Conservation (phyloP, 2,888 invertebrate genomes). For the Euplagia quadripunctaria region DNA sequence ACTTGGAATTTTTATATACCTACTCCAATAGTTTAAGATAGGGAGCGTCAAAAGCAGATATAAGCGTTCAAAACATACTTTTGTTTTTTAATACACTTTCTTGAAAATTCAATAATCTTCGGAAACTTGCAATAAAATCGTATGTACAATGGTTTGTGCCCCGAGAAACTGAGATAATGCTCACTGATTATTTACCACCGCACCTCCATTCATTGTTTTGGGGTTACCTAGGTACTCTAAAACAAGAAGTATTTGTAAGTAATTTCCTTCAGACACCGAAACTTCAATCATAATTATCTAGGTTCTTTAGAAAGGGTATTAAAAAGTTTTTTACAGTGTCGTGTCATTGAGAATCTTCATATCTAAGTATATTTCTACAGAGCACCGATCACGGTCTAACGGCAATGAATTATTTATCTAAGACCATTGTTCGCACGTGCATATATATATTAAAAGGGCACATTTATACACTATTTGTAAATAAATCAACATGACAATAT, state of each 20-base stretch:
- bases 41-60: background rate
- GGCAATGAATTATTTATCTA: background rate
- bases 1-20: background rate
- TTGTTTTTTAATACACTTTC: background rate
- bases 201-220: no score
- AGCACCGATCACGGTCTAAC: background rate
- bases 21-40: background rate
- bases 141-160: no score
- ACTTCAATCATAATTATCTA: no score
- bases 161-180: no score
- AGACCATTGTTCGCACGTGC: conserved; percentile 1
- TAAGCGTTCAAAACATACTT: background rate
- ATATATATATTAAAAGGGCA: background rate
- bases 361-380: background rate
- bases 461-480: background rate
- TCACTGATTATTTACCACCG: no score
- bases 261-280: no score
- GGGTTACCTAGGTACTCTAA: no score
- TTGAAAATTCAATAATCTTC: no score
- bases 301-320: background rate
- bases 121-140: no score
- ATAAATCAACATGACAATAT: conserved; percentile 2
- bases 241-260: no score
- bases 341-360: background rate
- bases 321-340: background rate